Evolutionary conservation across 2,888 invertebrate species (phyloP), one percentile per base, ranked within the genome.

Genomic region (Sphecodes monilicornis): DNA sequence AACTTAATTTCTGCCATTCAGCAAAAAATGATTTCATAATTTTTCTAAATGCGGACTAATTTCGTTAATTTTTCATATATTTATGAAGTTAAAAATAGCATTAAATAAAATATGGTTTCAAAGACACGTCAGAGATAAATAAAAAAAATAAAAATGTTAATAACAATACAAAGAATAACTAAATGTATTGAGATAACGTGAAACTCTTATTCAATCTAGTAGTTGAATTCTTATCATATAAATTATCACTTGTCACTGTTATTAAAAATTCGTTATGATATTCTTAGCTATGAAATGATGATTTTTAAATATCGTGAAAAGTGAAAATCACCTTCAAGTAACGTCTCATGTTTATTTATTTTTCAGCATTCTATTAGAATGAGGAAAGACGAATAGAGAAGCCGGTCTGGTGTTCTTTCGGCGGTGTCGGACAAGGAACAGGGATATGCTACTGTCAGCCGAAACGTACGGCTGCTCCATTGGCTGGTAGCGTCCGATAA

Each of bases 401-500:
- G 22, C 3, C 11, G 22, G 36, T 39, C 0, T n/a, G 54, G 13
- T 29, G 54, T 54, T 46, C 43, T 36, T n/a, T 11, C 36, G 32
- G 8, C 8, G 41, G 36, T 36, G 57, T 80, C 29, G 18, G 29
- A 60, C 60, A 32, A 18, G 29, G 60, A 18, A 22, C 71, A 50
- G 18, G 43, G 18, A 68, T 41, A 70, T 73, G 69, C 84, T 43
- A 84, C 84, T 85, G 76, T 71, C 78, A 43, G 66, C 50, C 43
- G n/a, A 41, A 69, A 70, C 84, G 60, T 71, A 46, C 46, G 57
- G 76, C 60, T 66, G 60, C 66, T 57, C 57, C 73, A 43, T 75
- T 72, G 69, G 60, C 69, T 76, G 64, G 32, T 66, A 26, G 46
- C n/a, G 79, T 18, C 80, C 76, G 85, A 84, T 80, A 74, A 84